These are phyloP conservation scores for Cryptus armator DNA, from an alignment of 2,888 invertebrate species.

Conservation along the genomic window DNA sequence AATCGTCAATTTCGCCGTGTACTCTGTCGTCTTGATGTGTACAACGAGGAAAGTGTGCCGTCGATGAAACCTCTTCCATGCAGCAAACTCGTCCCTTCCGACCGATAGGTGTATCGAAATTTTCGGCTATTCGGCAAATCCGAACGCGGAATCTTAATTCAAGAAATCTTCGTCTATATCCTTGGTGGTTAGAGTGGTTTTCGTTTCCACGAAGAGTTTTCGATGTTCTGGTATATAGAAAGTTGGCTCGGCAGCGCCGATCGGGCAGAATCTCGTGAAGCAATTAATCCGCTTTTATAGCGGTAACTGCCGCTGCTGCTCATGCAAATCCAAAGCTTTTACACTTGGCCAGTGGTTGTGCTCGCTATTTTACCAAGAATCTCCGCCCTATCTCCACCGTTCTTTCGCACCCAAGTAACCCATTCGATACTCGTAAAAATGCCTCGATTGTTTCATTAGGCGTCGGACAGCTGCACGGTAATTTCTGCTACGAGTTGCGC, in stretches of 20 bases:
- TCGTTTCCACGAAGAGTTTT: conserved; percentile 31
- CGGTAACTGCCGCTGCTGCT: conserved; percentile 74
- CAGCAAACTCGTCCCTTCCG: neutral
- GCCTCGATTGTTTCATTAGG: conserved; percentile 39
- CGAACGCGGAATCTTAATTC: too few relatives aligned
- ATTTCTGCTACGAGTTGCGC: neutral
- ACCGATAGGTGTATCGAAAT: neutral
- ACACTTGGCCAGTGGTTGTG: conserved; percentile 52
- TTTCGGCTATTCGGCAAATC: neutral
- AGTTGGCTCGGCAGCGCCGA: conserved; percentile 37
- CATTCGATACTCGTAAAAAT: conserved; percentile 75
- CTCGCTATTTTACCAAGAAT: conserved; percentile 33
- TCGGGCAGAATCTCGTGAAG: conserved; percentile 54
- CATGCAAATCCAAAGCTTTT: conserved; percentile 58
- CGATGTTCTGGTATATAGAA: neutral
- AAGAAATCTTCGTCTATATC: too few relatives aligned
- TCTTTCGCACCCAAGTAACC: conserved; percentile 44
- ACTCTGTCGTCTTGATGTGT: neutral
- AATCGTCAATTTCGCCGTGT: conserved; percentile 10
- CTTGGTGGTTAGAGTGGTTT: neutral
- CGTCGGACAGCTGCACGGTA: conserved; percentile 39
- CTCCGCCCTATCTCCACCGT: neutral
- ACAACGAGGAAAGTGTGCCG: neutral
- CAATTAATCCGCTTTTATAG: conserved; percentile 78
- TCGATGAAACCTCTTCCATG: neutral